Evolutionary conservation across 92 coral and sea anemone species (phyloP), one percentile per base, ranked within the genome.

Genomic region (Siderastrea radians): DNA sequence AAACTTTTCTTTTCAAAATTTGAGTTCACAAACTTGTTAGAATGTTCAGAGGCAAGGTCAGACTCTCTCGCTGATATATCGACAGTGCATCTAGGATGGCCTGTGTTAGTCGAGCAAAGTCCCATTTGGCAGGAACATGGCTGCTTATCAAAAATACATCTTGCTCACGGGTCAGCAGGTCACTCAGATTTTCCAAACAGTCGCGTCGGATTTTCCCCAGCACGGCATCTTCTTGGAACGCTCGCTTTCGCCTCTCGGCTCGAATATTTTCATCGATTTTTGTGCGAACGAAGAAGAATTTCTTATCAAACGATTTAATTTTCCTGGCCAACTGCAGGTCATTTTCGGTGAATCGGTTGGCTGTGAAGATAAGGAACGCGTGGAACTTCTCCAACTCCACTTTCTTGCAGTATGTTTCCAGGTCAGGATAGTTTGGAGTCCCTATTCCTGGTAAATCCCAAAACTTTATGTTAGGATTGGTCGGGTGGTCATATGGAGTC

Each of bases 361-460:
- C 7, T 9, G 87, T 64, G 6, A 88, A 81, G 38, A 88, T 62
- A 9, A 88, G 68, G 69, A 62, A 80, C 1, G 87, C 59, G 68
- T 88, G 74, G 77, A 74, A 88, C 14, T 68, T 68, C 74, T 79
- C 86, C 61, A 87, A 53, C n/a, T 72, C 17, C 3, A 79, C 79
- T n/a, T 58, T 58, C 15, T 87, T 3, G 50, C 65, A 52, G 81
- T 80, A 87, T 9, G 87, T 80, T 17, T 58, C 66, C 87, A 87
- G 60, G 74, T 87, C 91, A 57, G 87, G 87, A 49, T 70, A 87
- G 6, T 74, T 72, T 47, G 91, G 82, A 17, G 87, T 88, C 6
- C 91, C 91, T 13, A 88, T 73, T 6, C 91, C 91, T 16, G 91
- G 91, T 19, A 88, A 54, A 53, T 81, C 87, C 82, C 80, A 72